Conservation (phyloP, 2,113 vertebrate genomes). For the Candoia aspera region DNA sequence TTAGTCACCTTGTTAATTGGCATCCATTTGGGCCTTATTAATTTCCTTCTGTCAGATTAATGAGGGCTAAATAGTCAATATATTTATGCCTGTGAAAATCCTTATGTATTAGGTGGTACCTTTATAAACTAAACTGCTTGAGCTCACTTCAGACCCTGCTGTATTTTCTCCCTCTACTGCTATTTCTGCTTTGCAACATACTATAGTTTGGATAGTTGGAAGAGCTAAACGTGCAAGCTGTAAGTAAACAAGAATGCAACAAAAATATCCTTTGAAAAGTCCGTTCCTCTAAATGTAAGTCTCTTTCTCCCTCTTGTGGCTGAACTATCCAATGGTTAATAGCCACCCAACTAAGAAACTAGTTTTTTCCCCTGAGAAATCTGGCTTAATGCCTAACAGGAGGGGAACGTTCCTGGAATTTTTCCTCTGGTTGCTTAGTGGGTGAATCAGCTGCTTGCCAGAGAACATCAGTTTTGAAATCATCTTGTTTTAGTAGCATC, state of each 20-base stretch:
- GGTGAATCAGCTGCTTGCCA: not conserved
- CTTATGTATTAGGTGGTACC: not conserved
- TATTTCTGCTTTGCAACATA: not conserved
- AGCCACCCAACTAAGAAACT: not conserved
- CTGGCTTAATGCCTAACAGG: not conserved
- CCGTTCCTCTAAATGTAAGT: not conserved
- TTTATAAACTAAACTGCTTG: not conserved
- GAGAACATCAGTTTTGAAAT: not conserved
- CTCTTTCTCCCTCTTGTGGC: slow-evolving; percentile 2
- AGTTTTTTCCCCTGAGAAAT: not conserved
- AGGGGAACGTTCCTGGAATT: not conserved
- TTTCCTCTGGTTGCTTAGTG: not conserved
- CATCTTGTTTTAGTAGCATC: not conserved
- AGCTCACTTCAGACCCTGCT: not conserved
- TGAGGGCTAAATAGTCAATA: not conserved
- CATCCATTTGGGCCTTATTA: slow-evolving; percentile 17
- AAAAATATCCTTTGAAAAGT: not conserved
- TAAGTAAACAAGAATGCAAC: not conserved
- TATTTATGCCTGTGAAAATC: not conserved
- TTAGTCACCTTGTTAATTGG: slow-evolving; percentile 1
- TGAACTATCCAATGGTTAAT: not conserved
- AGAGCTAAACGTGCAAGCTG: not conserved
- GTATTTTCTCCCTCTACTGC: not conserved
- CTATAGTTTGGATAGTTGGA: not conserved
- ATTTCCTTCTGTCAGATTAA: not conserved